Conservation (phyloP, 2,113 vertebrate species). For the Bombycilla garrulus region DNA sequence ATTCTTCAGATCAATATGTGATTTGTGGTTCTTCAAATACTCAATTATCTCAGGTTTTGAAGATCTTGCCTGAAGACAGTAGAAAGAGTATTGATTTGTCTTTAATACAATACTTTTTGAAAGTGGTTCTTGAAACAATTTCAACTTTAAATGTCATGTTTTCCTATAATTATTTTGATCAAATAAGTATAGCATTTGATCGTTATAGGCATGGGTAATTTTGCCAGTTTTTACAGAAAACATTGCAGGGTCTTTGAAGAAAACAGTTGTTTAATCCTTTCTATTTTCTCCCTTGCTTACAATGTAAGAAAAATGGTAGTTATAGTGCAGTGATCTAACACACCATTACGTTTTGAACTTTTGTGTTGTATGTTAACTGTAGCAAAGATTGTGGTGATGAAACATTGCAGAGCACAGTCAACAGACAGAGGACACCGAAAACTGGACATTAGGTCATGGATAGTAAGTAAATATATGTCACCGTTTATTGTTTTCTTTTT, state of each 20-base stretch:
- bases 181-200: slow-evolving; percentile 59
- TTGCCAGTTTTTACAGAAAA: slow-evolving; percentile 56
- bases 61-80: slow-evolving; percentile 55
- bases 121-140: slow-evolving; percentile 61
- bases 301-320: neutral
- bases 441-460: neutral
- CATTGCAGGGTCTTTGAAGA: slow-evolving; percentile 38
- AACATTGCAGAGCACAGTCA: neutral
- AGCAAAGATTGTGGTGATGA: neutral
- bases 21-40: slow-evolving; percentile 63
- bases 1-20: slow-evolving; percentile 57
- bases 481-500: neutral
- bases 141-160: slow-evolving; percentile 67
- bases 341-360: neutral
- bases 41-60: slow-evolving; percentile 65
- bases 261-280: slow-evolving; percentile 63
- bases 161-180: slow-evolving; percentile 70
- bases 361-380: neutral
- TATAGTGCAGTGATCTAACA: slow-evolving; percentile 3
- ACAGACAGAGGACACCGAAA: neutral
- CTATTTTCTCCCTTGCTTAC: slow-evolving; percentile 26
- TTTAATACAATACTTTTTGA: slow-evolving; percentile 62
- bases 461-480: neutral
- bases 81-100: slow-evolving; percentile 57
- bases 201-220: slow-evolving; percentile 32